phyloP scores from a whole-genome alignment of 2,797 vertebrate genomes.

The Clamator glandarius region DNA sequence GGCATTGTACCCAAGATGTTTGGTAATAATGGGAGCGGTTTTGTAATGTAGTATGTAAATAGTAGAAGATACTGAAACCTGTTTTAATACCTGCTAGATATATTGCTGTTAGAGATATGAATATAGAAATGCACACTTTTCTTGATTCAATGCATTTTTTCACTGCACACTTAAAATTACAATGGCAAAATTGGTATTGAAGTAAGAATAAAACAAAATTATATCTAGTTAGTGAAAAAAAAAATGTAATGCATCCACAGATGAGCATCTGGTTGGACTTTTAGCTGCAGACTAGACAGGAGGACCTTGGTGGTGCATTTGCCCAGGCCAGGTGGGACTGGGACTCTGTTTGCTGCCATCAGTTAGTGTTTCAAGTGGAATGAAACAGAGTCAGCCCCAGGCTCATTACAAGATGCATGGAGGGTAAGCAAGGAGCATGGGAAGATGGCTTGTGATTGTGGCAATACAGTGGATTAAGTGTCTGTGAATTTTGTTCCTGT shows the following conservation, averaged over 20 bases:
- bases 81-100: background rate
- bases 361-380: background rate
- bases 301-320: background rate
- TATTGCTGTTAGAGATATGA: background rate
- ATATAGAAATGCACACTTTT: background rate
- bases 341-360: background rate
- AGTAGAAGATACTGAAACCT: background rate
- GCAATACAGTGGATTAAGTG: fast-evolving
- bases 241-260: background rate
- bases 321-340: background rate
- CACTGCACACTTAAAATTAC: background rate
- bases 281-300: background rate
- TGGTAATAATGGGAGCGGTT: background rate
- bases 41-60: background rate
- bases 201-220: background rate
- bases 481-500: background rate
- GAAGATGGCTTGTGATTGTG: background rate
- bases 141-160: background rate
- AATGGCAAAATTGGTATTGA: background rate
- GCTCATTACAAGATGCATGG: background rate
- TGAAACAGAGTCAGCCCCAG: background rate
- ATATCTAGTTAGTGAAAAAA: background rate
- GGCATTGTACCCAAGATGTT: background rate
- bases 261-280: background rate
- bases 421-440: background rate